Evolutionary conservation across 1,140 invertebrate genomes (phyloP).

Genomic region (Scylla paramamosain): DNA sequence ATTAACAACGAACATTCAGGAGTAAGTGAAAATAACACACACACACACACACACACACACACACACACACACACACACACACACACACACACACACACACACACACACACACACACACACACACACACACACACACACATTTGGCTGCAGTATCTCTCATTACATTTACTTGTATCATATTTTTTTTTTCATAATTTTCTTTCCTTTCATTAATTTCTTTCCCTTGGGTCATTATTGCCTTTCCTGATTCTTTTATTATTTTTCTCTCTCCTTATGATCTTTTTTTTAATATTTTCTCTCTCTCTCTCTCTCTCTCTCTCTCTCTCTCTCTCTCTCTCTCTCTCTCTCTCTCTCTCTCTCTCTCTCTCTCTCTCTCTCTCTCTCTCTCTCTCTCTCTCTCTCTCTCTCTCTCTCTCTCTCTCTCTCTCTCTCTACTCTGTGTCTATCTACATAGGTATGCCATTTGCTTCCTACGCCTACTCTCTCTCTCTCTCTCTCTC

Average conservation of each 20-base stretch:
- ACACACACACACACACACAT: constrained; percentile 32
- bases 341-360: not conserved
- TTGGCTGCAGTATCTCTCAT: not conserved
- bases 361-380: not conserved
- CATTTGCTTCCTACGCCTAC: not conserved
- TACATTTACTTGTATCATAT: not conserved
- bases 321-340: not conserved
- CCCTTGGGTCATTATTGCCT: too few species aligned
- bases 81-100: constrained; percentile 10
- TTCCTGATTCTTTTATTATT: not conserved
- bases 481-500: too few species aligned
- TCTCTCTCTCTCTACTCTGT: too few species aligned
- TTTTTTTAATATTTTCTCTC: too few species aligned
- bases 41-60: constrained; percentile 8
- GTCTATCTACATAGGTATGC: not conserved
- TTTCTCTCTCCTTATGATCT: not conserved
- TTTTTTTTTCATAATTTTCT: not conserved
- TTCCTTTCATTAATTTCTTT: not conserved
- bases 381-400: not conserved
- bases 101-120: constrained; percentile 19
- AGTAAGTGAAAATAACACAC: not conserved
- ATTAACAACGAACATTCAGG: not conserved
- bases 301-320: not conserved
- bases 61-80: constrained; percentile 7
- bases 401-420: not conserved